Base-by-base conservation (phyloP, 2,888 invertebrate genomes). In the Caenorhabditis auriculariae region DNA sequence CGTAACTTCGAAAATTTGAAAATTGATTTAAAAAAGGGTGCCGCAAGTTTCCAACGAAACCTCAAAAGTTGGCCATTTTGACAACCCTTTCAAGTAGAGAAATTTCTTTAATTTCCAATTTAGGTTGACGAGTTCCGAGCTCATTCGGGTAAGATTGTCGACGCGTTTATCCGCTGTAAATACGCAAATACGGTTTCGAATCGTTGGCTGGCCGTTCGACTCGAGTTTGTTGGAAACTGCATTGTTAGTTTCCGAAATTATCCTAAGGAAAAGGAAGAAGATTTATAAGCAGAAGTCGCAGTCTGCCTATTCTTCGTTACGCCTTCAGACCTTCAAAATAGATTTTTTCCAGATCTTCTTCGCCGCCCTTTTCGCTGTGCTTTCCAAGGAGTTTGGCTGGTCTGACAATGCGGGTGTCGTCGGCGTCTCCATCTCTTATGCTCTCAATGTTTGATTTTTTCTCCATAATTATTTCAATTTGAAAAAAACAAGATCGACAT, bases 161-260 rank as follows among this genome's bases (percentile, higher is more conserved):
- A 73, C 41, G 54, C 54, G 1, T 70, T 68, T 41, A 66, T 70
- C 37, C 38, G 66, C 4, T 72, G 66, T 47, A 57, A 66, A 12
- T 76, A 78, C 38, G 60, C 69, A 45, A 76, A 59, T 53, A 52
- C 75, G n/a, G 69, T 76, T 15, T 60, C 80, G 6, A 81, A 80
- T 58, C 65, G 79, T n/a, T 96, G 96, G 96, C 85, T 98, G 72
- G 92, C 93, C 2, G 87, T 96, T 28, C 87, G 95, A 28, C 85
- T 98, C 61, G 96, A 98, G 85, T 91, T 93, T 88, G 89, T 96
- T 56, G 96, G 95, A 69, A 96, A 94, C 84, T 85, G 90, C 63
- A 91, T 96, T 72, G 93, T 95, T 12, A 50, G 62, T 56, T 24
- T 26, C 19, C 28, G 6, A 42, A 46, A 3, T 4, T 9, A 5